phyloP scores from a whole-genome alignment of 2,888 invertebrate genomes.

The Ochropacha duplaris region DNA sequence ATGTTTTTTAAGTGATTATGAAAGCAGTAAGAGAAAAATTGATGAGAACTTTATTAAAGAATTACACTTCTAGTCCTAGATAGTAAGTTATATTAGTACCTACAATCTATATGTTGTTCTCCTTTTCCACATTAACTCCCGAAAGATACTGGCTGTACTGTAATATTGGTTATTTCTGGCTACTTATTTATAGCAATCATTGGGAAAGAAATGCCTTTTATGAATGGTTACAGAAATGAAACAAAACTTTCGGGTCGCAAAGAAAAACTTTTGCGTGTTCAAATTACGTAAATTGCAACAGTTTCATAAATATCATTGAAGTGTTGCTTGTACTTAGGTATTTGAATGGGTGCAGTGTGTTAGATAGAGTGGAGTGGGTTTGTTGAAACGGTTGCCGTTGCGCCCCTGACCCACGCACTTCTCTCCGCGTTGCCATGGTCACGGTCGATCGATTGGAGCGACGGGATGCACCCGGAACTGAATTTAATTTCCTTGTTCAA shows the following conservation, averaged over 20 bases:
- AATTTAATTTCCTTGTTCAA: conserved; percentile 39
- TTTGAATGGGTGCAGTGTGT: conserved; percentile 4
- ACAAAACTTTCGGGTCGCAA: too few relatives aligned
- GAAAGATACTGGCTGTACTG: not conserved
- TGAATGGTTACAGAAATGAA: not conserved
- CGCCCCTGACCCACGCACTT: conserved; percentile 75
- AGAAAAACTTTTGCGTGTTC: not conserved
- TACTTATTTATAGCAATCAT: not conserved
- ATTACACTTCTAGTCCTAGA: too few relatives aligned
- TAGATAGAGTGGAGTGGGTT: conserved; percentile 3
- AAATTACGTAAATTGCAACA: not conserved
- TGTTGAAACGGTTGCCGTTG: conserved; percentile 13
- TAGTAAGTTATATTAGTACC: too few relatives aligned
- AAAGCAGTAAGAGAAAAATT: not conserved
- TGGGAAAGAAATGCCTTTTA: not conserved
- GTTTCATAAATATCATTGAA: not conserved
- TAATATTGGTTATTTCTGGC: not conserved
- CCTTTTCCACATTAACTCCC: too few relatives aligned
- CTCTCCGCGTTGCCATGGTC: conserved; percentile 70
- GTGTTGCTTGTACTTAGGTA: not conserved
- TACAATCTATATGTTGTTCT: too few relatives aligned
- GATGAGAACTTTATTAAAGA: too few relatives aligned
- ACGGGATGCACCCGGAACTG: conserved; percentile 65
- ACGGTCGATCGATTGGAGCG: conserved; percentile 70
- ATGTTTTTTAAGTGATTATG: not conserved